Percentiles rank a stretch among this genome's conserved stretches.
phyloP scores from a whole-genome alignment of 2,113 vertebrate species.

The Toxotes chatareus region DNA sequence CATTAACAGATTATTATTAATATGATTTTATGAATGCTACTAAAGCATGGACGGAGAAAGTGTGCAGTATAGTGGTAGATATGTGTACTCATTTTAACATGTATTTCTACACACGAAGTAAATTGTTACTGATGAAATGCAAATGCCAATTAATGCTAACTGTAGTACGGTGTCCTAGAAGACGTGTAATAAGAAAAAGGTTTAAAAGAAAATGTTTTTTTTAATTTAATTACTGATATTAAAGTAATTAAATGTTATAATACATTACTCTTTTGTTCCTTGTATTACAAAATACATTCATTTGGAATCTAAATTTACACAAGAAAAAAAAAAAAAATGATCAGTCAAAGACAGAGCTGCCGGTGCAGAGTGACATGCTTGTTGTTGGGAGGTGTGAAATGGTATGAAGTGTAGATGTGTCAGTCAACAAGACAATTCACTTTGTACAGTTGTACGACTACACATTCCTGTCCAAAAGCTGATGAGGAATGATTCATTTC shows the following conservation, averaged over 20 bases:
- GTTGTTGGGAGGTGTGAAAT: slow-evolving; percentile 29
- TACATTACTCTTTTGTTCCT: not conserved
- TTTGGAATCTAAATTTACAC: not conserved
- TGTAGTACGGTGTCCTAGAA: not conserved
- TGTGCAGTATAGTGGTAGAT: not conserved
- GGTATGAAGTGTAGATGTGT: not conserved
- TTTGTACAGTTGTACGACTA: slow-evolving; percentile 20
- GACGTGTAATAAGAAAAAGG: not conserved
- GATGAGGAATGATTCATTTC: slow-evolving; percentile 27
- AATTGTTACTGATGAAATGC: not conserved
- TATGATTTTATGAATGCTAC: slow-evolving; percentile 27
- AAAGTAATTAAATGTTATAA: no score
- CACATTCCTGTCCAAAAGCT: slow-evolving; percentile 52
- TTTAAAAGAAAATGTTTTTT: no score
- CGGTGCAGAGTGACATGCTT: not conserved
- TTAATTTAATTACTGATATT: not conserved
- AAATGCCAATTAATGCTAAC: not conserved
- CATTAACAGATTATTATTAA: slow-evolving; percentile 15
- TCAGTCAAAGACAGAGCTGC: not conserved
- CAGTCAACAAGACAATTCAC: slow-evolving; percentile 15
- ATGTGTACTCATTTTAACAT: not conserved
- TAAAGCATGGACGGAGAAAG: not conserved
- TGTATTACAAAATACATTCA: not conserved
- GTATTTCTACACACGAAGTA: not conserved
- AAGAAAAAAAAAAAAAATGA: not conserved